Percentiles rank a stretch among this genome's conserved stretches.
Evolutionary conservation across 2,113 vertebrate species (phyloP).

Genomic region (Ariopsis seemanni): DNA sequence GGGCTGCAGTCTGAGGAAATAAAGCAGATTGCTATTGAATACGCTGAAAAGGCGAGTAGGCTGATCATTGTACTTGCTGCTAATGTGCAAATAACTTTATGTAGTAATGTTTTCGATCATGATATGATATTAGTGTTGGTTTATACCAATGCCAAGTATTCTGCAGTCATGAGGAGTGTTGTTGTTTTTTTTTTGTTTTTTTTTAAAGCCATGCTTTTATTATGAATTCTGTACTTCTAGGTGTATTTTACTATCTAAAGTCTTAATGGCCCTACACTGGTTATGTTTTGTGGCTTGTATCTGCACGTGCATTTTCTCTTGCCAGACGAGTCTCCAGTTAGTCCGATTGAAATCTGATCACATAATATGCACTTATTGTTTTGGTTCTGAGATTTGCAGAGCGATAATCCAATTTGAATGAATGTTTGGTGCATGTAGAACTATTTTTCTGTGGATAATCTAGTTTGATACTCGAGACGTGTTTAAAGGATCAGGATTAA

Average conservation of each 20-base stretch:
- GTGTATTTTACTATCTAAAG: neutral
- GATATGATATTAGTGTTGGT: neutral
- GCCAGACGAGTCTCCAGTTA: neutral
- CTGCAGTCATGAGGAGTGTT: neutral
- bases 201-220: neutral
- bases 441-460: neutral
- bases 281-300: neutral
- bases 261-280: neutral
- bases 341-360: neutral
- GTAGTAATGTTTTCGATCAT: neutral
- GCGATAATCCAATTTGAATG: neutral
- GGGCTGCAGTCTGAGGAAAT: constrained; percentile 93
- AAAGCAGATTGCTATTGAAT: constrained; percentile 92
- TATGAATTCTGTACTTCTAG: neutral
- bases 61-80: neutral
- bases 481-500: neutral
- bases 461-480: neutral
- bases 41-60: constrained; percentile 77
- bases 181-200: neutral
- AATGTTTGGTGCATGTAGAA: neutral
- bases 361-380: neutral
- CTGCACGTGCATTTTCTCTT: neutral
- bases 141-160: neutral
- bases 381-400: neutral
- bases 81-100: neutral